A percentile compares a stretch with the other conserved stretches of the same genome.
Conservation (phyloP, 2,797 vertebrate species). For the Chloroceryle amazona region DNA sequence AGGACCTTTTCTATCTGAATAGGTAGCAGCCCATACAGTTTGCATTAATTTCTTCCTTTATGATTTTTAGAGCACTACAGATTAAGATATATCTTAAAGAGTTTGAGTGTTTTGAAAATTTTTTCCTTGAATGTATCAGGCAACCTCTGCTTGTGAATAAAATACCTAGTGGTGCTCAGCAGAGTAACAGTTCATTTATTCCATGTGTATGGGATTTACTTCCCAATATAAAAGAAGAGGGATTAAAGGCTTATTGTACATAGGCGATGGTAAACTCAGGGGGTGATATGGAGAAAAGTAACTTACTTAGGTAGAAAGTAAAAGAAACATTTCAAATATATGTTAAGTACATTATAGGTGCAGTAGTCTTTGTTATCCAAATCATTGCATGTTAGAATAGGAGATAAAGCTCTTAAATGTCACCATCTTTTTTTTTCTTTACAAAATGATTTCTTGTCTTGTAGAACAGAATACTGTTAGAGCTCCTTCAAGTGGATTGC, state of each 20-base stretch:
- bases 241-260: background rate
- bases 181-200: background rate
- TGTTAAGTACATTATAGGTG: background rate
- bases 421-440: rapidly evolving
- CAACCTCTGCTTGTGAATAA: background rate
- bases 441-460: background rate
- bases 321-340: background rate
- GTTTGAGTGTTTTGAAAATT: background rate
- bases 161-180: background rate
- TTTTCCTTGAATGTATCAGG: background rate
- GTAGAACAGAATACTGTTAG: background rate
- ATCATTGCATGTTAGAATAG: background rate
- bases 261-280: background rate
- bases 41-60: background rate
- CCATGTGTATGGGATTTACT: background rate
- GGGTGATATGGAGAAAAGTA: background rate
- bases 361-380: background rate
- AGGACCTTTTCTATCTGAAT: background rate
- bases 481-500: background rate
- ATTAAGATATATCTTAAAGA: background rate
- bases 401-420: background rate
- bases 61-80: background rate
- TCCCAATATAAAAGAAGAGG: background rate
- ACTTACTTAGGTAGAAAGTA: background rate
- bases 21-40: background rate